Base-by-base conservation (phyloP, 2,888 invertebrate species). In the Germaria angustata region DNA sequence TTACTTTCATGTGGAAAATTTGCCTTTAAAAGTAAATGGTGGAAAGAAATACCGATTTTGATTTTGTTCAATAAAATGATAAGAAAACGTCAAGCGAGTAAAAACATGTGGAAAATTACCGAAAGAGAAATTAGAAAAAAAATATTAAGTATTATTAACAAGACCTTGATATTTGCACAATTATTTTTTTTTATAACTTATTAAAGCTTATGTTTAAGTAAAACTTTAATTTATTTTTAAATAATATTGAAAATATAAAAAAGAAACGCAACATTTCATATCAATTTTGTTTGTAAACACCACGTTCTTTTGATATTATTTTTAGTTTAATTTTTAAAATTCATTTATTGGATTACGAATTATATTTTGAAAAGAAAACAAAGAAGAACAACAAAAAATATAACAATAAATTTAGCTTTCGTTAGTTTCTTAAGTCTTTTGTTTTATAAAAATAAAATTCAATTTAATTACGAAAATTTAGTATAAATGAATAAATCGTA, bases 1-100 rank as follows among this genome's bases (percentile, higher is more conserved):
- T 82, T 82, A 82, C 82, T 82, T 79, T 82, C 82, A 79, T 77
- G 57, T 71, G 53, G 22, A 32, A 39, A 44, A 39, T 24, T 57
- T 59, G 65, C 44, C 36, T 22, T 73, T 73, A 32, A 49, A 51
- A 57, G 24, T 11, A 75, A 59, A 51, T 63, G 41, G n/a, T 13
- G 44, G 13, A 28, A 28, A 28, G 28, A 68, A 68, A 51, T 4
- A 61, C 17, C 28, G 32, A 36, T 32, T 44, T 34, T 24, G n/a
- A 41, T 57, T 57, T 73, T 66, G 57, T 36, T 61, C 17, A 53
- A 55, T 20, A 61, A 63, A 75, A 69, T 46, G 63, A 17, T 49
- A 24, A 53, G 72, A 46, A 73, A 83, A 61, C 69, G 68, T 49
- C 36, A 72, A 72, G 53, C 71, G 53, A 32, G 66, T 15, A 59